phyloP scores from a whole-genome alignment of 30 jellyfish, hydroid and myxozoan species.

The Cassiopea xamachana region DNA sequence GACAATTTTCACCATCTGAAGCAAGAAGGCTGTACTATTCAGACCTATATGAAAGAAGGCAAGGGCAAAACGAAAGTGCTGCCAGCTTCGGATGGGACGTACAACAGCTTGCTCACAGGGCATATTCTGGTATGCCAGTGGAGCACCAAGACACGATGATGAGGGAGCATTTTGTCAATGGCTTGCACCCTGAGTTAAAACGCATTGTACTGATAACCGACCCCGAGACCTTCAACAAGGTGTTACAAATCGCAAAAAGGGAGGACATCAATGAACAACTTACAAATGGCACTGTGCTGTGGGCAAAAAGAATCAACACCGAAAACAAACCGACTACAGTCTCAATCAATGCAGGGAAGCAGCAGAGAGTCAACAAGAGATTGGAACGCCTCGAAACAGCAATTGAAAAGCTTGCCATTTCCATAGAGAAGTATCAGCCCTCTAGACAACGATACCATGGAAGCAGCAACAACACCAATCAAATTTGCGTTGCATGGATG shows the following conservation, averaged over 20 bases:
- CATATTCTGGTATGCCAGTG: slow-evolving; percentile 36
- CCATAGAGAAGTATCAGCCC: neutral
- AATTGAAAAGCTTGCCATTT: slow-evolving; percentile 6
- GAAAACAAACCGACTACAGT: slow-evolving; percentile 4
- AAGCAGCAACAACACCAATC: neutral
- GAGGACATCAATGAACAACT: slow-evolving; percentile 42
- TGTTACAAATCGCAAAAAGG: slow-evolving; percentile 10
- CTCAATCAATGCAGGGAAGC: neutral
- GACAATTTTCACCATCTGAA: slow-evolving; percentile 13
- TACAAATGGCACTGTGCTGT: slow-evolving; percentile 23
- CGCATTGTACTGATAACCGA: neutral
- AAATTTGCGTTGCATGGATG: slow-evolving; percentile 41
- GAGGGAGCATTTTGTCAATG: slow-evolving; percentile 43
- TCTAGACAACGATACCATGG: neutral
- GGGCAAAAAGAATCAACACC: neutral
- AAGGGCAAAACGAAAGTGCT: slow-evolving; percentile 19
- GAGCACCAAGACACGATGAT: slow-evolving; percentile 44
- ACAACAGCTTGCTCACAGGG: slow-evolving; percentile 40
- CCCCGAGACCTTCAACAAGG: slow-evolving; percentile 4
- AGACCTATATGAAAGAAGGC: slow-evolving; percentile 15
- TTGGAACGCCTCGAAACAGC: slow-evolving; percentile 26
- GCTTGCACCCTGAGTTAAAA: slow-evolving; percentile 20
- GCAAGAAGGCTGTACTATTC: slow-evolving; percentile 25
- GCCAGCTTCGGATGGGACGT: slow-evolving; percentile 22
- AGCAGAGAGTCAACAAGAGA: neutral